A percentile compares a stretch with the other conserved stretches of the same genome.
These are phyloP conservation scores for Kradibia gibbosae DNA, from an alignment of 1,140 invertebrate species.

Conservation along the genomic window DNA sequence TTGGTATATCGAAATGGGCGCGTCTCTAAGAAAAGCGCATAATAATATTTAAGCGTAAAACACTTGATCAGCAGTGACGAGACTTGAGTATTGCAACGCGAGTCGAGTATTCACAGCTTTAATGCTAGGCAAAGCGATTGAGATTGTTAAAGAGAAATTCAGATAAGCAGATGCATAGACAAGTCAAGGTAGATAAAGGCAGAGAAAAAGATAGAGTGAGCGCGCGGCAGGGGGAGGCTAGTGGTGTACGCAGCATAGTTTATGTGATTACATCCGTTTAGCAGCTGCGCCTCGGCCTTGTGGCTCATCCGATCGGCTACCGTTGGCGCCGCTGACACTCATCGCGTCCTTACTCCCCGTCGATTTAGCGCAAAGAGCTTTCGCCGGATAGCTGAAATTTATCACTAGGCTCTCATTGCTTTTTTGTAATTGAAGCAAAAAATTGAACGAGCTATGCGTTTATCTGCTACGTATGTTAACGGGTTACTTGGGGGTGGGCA, in stretches of 20 bases:
- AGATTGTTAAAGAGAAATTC: too few species aligned
- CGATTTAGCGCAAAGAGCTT: background rate
- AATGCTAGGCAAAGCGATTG: too few species aligned
- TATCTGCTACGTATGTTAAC: too few species aligned
- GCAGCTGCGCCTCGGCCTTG: background rate
- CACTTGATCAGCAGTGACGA: background rate
- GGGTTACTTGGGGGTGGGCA: too few species aligned
- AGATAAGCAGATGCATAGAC: too few species aligned
- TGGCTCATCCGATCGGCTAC: background rate
- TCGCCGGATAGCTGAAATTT: constrained; percentile 17
- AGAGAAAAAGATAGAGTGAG: too few species aligned
- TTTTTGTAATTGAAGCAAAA: constrained; percentile 33
- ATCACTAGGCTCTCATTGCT: constrained; percentile 1
- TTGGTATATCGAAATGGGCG: background rate
- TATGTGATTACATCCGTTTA: background rate
- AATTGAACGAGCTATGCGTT: background rate
- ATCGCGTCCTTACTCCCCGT: background rate
- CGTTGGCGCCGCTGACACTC: background rate
- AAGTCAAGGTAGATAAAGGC: too few species aligned
- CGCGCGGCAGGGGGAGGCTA: too few species aligned
- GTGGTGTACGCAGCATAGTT: too few species aligned
- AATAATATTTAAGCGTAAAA: background rate
- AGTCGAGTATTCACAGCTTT: background rate
- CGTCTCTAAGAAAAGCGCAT: background rate
- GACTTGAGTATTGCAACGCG: background rate